These are phyloP conservation scores for Theonella swinhoei DNA, from an alignment of 37 sponge, comb jelly and placozoan genomes.

Conservation along the genomic window DNA sequence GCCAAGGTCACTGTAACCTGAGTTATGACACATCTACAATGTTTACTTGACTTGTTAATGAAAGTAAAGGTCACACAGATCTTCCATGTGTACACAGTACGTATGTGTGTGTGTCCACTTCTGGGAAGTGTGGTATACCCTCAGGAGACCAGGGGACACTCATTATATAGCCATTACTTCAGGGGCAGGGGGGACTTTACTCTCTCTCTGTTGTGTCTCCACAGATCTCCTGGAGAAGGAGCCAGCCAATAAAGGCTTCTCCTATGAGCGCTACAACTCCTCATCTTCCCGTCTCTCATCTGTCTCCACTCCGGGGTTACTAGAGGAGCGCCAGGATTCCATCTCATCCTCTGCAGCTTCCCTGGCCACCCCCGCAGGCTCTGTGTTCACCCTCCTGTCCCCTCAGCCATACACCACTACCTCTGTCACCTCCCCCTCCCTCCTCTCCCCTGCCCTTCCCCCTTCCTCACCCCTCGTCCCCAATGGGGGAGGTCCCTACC, in stretches of 20 bases:
- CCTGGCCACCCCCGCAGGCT: background rate
- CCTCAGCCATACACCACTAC: background rate
- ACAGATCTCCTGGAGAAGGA: background rate
- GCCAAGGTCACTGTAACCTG: too few relatives aligned
- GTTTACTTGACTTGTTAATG: too few relatives aligned
- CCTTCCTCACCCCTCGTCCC: constrained; percentile 22
- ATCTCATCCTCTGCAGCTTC: constrained; percentile 5
- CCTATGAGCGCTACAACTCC: constrained; percentile 4
- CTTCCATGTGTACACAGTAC: too few relatives aligned
- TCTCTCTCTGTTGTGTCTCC: background rate
- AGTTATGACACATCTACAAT: too few relatives aligned
- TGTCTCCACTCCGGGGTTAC: constrained; percentile 11
- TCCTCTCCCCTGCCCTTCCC: constrained; percentile 28
- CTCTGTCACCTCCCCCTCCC: constrained; percentile 15
- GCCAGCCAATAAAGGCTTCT: background rate
- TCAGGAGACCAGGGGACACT: too few relatives aligned
- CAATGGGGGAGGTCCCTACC: background rate
- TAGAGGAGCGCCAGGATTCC: constrained; percentile 28
- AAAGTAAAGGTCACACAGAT: too few relatives aligned
- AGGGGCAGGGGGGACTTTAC: too few relatives aligned
- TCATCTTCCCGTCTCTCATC: constrained; percentile 29
- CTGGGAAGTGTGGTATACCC: too few relatives aligned
- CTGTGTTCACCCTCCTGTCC: constrained; percentile 3
- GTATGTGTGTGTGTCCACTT: too few relatives aligned
- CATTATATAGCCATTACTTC: too few relatives aligned